Conservation (phyloP, 2,888 invertebrate genomes). For the Ochropleura leucogaster region DNA sequence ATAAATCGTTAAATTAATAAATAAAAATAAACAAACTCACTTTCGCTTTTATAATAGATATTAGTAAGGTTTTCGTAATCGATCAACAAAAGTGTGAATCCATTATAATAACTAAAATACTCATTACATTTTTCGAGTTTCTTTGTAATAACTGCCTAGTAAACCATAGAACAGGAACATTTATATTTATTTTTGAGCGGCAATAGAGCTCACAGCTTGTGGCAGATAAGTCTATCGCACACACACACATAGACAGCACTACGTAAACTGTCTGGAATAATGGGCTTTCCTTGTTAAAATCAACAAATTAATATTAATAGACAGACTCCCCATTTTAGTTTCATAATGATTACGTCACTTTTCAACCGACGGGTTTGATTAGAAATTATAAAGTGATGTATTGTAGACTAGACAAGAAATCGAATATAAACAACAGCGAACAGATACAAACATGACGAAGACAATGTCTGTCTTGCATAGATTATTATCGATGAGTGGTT, state of each 20-base stretch:
- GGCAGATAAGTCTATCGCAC: background rate
- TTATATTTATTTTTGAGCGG: background rate
- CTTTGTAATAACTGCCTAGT: background rate
- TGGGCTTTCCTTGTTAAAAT: background rate
- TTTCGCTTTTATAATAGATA: too few relatives aligned
- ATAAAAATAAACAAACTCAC: too few relatives aligned
- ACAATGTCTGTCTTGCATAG: background rate
- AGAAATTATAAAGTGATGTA: slow-evolving; percentile 17
- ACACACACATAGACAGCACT: background rate
- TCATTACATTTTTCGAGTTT: background rate
- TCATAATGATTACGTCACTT: slow-evolving; percentile 8
- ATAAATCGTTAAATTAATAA: too few relatives aligned
- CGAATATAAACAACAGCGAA: slow-evolving; percentile 13
- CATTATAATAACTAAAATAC: background rate
- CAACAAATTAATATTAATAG: slow-evolving; percentile 8
- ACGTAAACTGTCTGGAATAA: slow-evolving; percentile 4
- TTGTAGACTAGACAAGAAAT: slow-evolving; percentile 18
- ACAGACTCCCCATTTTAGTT: slow-evolving; percentile 12
- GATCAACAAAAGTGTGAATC: background rate
- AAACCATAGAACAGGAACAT: background rate
- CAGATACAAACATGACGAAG: slow-evolving; percentile 6
- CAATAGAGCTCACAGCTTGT: background rate
- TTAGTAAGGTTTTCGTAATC: background rate
- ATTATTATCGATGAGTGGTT: background rate
- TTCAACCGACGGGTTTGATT: background rate